phyloP scores from a whole-genome alignment of 1,140 invertebrate genomes.

The Lepidotrigona ventralis region DNA sequence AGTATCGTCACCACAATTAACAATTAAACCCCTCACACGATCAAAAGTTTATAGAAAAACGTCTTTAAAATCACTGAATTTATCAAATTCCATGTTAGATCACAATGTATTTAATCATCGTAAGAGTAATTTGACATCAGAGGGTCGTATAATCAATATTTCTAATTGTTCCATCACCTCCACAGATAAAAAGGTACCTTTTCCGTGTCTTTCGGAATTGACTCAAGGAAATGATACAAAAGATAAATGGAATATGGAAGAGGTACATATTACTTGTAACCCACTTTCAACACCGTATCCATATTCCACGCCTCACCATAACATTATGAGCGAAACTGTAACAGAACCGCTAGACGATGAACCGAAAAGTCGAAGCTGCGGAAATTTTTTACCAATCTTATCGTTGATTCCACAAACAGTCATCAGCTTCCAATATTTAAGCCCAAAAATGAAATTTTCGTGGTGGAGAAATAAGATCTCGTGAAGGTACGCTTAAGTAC shows the following conservation, averaged over 20 bases:
- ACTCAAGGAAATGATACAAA: constrained; percentile 34
- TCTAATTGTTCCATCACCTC: constrained; percentile 43
- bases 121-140: constrained; percentile 23
- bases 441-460: constrained; percentile 83
- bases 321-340: constrained; percentile 47
- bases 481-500: constrained; percentile 80
- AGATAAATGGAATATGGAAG: constrained; percentile 56
- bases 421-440: constrained; percentile 78
- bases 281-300: constrained; percentile 71
- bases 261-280: constrained; percentile 73
- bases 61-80: constrained; percentile 68
- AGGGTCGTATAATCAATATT: constrained; percentile 63
- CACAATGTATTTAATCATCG: constrained; percentile 12
- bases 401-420: constrained; percentile 76
- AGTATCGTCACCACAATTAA: constrained; percentile 71
- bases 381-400: constrained; percentile 77
- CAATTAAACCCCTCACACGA: constrained; percentile 59
- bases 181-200: constrained; percentile 33
- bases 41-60: constrained; percentile 76
- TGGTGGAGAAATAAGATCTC: constrained; percentile 87
- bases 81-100: constrained; percentile 27
- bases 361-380: constrained; percentile 73
- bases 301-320: constrained; percentile 67
- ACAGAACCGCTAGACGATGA: constrained; percentile 67
- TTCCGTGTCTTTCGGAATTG: constrained; percentile 18